Evolutionary conservation across 2,797 vertebrate genomes (phyloP).

Genomic region (Tapera naevia): DNA sequence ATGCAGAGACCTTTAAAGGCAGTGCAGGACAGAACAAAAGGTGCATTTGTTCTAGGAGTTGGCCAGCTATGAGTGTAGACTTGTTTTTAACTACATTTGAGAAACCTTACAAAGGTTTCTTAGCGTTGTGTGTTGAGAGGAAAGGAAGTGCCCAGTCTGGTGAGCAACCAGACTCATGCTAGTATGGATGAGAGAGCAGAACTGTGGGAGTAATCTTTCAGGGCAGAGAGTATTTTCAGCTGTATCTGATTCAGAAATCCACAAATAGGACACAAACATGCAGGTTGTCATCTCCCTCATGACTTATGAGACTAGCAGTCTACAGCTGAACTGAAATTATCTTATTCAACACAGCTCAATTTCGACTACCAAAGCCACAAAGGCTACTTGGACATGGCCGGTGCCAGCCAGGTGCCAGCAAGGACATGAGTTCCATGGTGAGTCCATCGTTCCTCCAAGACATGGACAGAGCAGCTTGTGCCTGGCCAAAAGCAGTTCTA

Average conservation of each 20-base stretch:
- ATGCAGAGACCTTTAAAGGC: background rate
- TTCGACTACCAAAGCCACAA: background rate
- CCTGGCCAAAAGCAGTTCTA: background rate
- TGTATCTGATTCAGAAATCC: background rate
- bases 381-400: background rate
- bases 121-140: background rate
- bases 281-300: background rate
- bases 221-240: background rate
- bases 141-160: background rate
- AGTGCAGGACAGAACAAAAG: background rate
- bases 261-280: background rate
- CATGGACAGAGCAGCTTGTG: background rate
- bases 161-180: background rate
- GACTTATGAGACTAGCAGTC: background rate
- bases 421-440: background rate
- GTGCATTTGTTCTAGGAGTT: background rate
- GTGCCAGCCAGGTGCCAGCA: background rate
- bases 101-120: background rate
- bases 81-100: background rate
- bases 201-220: background rate
- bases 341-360: background rate
- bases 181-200: background rate
- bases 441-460: background rate
- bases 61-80: background rate
- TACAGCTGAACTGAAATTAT: background rate